A percentile compares a stretch with the other conserved stretches of the same genome.
Evolutionary conservation across 2,797 vertebrate species (phyloP).

Genomic region (Hippopotamyrus pictus): DNA sequence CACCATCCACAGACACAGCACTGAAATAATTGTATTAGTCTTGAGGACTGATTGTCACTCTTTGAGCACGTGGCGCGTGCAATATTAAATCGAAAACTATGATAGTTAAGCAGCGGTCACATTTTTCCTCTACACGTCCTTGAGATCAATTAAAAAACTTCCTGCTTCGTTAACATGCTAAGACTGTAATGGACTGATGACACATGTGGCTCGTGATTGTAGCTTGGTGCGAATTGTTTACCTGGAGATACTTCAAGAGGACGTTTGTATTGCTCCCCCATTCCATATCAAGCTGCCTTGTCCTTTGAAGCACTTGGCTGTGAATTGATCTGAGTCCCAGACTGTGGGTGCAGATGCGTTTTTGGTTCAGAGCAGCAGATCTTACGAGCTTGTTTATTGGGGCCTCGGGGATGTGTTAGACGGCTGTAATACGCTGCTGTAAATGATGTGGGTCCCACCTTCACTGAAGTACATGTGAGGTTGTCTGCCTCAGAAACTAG

Average conservation of each 20-base stretch:
- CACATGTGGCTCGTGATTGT: neutral
- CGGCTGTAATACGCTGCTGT: neutral
- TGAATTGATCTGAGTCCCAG: constrained; percentile 30
- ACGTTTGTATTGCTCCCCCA: neutral
- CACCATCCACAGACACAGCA: neutral
- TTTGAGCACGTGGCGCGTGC: constrained; percentile 29
- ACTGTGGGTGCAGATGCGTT: constrained; percentile 19
- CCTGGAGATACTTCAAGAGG: neutral
- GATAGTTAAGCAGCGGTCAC: constrained; percentile 27
- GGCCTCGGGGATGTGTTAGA: neutral
- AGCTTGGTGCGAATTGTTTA: neutral
- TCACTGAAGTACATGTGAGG: neutral
- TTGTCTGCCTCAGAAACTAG: neutral
- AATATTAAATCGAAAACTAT: constrained; percentile 18
- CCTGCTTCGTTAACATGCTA: neutral
- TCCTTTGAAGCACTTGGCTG: constrained; percentile 32
- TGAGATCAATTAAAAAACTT: neutral
- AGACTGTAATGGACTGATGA: neutral
- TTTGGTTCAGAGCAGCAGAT: constrained; percentile 34
- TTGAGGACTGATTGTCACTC: neutral
- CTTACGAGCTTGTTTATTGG: constrained; percentile 24
- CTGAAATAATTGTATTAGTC: constrained; percentile 14
- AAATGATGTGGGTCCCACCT: neutral
- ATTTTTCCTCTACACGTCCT: neutral
- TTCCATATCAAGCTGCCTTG: constrained; percentile 18